Percentiles rank a stretch among this genome's conserved stretches.
phyloP scores from a whole-genome alignment of 2,797 vertebrate genomes.

The Buceros bicornis region DNA sequence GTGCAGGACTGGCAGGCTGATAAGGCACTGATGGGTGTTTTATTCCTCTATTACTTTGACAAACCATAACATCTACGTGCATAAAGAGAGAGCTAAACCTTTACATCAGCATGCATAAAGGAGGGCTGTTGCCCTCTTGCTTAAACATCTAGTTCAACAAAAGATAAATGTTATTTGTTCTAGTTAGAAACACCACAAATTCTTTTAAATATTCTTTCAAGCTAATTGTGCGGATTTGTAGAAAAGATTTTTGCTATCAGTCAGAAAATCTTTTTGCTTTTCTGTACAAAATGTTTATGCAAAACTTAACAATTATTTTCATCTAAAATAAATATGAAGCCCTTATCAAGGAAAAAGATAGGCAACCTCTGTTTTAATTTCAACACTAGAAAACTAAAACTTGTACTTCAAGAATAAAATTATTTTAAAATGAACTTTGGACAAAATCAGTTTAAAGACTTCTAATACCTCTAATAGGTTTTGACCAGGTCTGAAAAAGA shows the following conservation, averaged over 20 bases:
- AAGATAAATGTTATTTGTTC: neutral
- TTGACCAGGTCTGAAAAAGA: conserved; percentile 19
- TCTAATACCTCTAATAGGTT: conserved; percentile 32
- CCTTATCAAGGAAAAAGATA: neutral
- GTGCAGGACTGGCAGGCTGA: neutral
- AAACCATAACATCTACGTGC: fast-evolving
- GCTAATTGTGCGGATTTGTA: neutral
- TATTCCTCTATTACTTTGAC: neutral
- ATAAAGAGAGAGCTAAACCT: neutral
- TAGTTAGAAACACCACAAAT: neutral
- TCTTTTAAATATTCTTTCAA: neutral
- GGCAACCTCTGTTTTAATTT: conserved; percentile 38
- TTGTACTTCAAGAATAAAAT: conserved; percentile 35
- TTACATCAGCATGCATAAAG: neutral
- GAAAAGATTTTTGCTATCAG: neutral
- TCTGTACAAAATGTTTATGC: neutral
- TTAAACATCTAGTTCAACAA: neutral
- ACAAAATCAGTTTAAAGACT: conserved; percentile 43
- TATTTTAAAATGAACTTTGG: conserved; percentile 10
- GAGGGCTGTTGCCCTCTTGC: neutral
- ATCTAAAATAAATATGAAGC: neutral
- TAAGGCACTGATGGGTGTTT: neutral
- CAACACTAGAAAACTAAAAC: conserved; percentile 43
- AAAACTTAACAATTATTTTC: neutral
- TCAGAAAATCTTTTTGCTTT: neutral